Evolutionary conservation across 2,888 invertebrate genomes (phyloP).

Genomic region (Idaea straminata): DNA sequence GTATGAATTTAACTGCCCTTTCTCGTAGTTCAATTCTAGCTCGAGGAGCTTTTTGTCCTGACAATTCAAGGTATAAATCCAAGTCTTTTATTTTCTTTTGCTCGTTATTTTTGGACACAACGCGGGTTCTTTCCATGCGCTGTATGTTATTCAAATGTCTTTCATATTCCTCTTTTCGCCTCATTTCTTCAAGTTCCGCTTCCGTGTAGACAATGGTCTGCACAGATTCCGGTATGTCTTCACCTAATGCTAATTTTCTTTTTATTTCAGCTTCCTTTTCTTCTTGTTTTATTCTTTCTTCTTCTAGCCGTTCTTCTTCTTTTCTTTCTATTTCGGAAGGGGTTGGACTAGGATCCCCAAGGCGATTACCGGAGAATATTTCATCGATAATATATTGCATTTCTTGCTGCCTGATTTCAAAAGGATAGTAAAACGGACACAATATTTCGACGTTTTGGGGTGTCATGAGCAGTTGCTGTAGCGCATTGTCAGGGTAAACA

Average conservation of each 20-base stretch:
- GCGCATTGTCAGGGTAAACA: constrained; percentile 86
- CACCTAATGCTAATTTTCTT: constrained; percentile 51
- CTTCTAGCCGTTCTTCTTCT: constrained; percentile 52
- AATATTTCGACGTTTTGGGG: constrained; percentile 83
- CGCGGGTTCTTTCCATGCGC: constrained; percentile 65
- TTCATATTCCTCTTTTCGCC: constrained; percentile 50
- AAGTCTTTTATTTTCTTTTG: constrained; percentile 54
- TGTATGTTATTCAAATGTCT: constrained; percentile 55
- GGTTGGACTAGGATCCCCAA: constrained; percentile 61
- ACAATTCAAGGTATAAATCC: constrained; percentile 59
- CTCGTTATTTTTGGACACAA: constrained; percentile 35
- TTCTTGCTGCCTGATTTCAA: constrained; percentile 73
- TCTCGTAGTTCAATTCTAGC: constrained; percentile 41
- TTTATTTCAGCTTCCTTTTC: constrained; percentile 54
- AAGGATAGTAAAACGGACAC: constrained; percentile 82
- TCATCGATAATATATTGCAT: constrained; percentile 70
- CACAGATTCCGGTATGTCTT: constrained; percentile 44
- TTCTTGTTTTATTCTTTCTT: constrained; percentile 45
- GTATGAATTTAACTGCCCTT: constrained; percentile 53
- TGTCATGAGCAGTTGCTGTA: constrained; percentile 84
- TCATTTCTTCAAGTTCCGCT: constrained; percentile 47
- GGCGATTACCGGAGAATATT: constrained; percentile 63
- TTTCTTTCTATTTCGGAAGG: constrained; percentile 53
- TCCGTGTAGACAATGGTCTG: constrained; percentile 44
- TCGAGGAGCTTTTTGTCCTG: constrained; percentile 59